Evolutionary conservation across 2,888 invertebrate species (phyloP), one percentile per base, ranked within the genome.

Genomic region (Cephus nigrinus): DNA sequence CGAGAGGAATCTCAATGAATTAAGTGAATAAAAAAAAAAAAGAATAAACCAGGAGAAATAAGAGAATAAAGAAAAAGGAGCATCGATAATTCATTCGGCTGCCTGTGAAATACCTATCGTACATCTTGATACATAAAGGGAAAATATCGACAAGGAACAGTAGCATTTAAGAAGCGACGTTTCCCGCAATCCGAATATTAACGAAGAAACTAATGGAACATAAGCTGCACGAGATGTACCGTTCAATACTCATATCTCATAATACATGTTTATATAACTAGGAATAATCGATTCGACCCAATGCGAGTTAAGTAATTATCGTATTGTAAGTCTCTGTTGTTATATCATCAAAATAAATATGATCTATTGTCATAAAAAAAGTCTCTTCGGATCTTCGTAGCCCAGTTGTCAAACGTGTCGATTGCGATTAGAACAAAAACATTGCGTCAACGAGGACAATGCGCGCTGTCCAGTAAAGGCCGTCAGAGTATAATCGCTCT

Each of bases 311-410:
- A 83, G 80, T 82, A 82, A 85, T 81, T 83, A 84, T 79, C 80
- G 80, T 83, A 79, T 80, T 82, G 83, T 85, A 86, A 86, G 85
- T 86, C 84, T 86, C 86, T 86, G 86, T 87, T 87, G 86, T 87
- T 86, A 86, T 85, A 86, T 86, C 83, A 87, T 84, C 82, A 83
- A 76, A 78, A 78, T 69, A 12, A 69, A 75, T 73, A 77, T 83
- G 80, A 78, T 85, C 82, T 82, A 83, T 87, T 86, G 85, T 86
- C 84, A 84, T 86, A 87, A 82, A 82, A 80, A 35, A 3, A 12
- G 12, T 71, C 23, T 3, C 9, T 23, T 9, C 15, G 55, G 55
- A 55, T 23, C 1, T 55, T 55, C 9, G 55, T 55, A 55, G 5
- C 0, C 23, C 55, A 23, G 55, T 55, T 1, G 55, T 55, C 55